Conservation (phyloP, 2,797 vertebrate genomes). For the Platalea minor region DNA sequence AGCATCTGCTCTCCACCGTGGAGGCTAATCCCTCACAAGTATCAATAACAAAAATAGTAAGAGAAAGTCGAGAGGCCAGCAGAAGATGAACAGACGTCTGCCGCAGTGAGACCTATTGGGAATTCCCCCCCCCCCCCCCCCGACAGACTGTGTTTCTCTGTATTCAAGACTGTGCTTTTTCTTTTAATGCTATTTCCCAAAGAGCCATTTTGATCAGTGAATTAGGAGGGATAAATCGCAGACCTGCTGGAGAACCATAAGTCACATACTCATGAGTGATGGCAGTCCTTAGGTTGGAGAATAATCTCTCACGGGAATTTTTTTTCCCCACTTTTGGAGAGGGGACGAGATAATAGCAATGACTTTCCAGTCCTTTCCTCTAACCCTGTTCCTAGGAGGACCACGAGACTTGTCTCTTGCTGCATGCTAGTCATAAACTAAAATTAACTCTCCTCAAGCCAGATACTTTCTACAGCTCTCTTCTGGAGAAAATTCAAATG, state of each 20-base stretch:
- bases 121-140: neutral
- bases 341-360: neutral
- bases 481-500: neutral
- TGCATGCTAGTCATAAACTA: neutral
- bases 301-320: fast-evolving
- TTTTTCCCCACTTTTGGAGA: neutral
- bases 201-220: neutral
- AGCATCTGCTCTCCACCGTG: neutral
- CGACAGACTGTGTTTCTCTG: neutral
- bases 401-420: neutral
- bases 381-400: neutral
- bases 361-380: neutral
- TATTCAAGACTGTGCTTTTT: neutral
- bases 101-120: neutral
- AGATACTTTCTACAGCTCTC: neutral
- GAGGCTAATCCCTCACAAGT: neutral
- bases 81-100: neutral
- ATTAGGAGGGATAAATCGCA: neutral
- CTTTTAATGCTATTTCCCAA: neutral
- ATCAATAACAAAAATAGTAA: neutral
- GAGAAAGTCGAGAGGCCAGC: neutral
- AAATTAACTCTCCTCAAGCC: neutral
- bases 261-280: neutral
- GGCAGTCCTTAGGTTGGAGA: neutral
- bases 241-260: neutral